Evolutionary conservation across 2,113 vertebrate genomes (phyloP), one percentile per base, ranked within the genome.

Genomic region (Phoenicopterus ruber): DNA sequence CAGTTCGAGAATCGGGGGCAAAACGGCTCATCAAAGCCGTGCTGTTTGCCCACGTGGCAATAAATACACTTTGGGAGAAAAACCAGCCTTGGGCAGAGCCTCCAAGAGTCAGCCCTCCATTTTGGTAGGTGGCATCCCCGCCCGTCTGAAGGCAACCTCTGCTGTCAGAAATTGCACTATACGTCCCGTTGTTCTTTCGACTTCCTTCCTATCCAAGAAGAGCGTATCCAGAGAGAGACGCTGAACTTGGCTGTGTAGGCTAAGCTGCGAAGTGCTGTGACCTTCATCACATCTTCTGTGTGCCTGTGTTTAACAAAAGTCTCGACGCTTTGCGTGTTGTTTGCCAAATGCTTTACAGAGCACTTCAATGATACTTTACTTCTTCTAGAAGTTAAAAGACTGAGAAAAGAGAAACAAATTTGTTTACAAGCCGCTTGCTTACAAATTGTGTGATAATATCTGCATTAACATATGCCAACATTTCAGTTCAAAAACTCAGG

Each of bases 21-120:
- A 11, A 28, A 1, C 4, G 6, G 31, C 29, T 32, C 10, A 0
- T 19, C 8, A 8, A 32, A 81, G 59, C 50, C 15, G 0, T 1
- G 65, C 20, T 17, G 40, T 5, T 31, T 22, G 59, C 63, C n/a
- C 65, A 7, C 19, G 34, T 42, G 59, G 42, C 57, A 7, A 26
- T 17, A 47, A 47, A 50, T 11, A 13, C 40, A 10, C 1, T 50
- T 22, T 4, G 28, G 15, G 88, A 81, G 61, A 5, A 29, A 62
- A 17, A 8, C 0, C 13, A 25, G 42, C 26, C 11, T 3, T 7
- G 57, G 42, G 87, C 28, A 74, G 65, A 42, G 81, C 76, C 69
- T 32, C 67, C 46, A 6, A n/a, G 78, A 72, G 73, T 17, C 46
- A 54, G 65, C 38, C 77, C 73, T 94, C 74, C 86, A 46, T 88